phyloP scores from a whole-genome alignment of 2,113 vertebrate genomes.

The Dipodomys ordii region DNA sequence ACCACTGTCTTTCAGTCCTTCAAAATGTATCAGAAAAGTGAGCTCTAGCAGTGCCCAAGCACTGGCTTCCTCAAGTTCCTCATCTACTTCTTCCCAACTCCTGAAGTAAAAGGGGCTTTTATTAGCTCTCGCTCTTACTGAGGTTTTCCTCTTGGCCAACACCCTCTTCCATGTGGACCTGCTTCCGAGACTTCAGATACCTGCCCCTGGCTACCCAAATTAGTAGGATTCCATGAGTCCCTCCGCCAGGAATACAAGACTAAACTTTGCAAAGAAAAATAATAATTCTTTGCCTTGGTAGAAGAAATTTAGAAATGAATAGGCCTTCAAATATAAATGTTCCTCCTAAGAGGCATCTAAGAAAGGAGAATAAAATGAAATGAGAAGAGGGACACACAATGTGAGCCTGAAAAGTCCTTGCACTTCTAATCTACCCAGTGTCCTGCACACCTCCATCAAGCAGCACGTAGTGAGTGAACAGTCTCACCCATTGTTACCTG shows the following conservation, averaged over 20 bases:
- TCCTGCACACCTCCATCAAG: neutral
- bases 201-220: neutral
- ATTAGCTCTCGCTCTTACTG: rapidly evolving
- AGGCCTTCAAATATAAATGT: neutral
- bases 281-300: neutral
- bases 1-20: neutral
- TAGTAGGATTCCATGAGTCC: neutral
- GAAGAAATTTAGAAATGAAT: neutral
- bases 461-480: too few species aligned
- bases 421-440: neutral
- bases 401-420: neutral
- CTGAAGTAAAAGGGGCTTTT: neutral
- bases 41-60: neutral
- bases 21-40: neutral
- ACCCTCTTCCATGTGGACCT: neutral
- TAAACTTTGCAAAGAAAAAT: constrained; percentile 12
- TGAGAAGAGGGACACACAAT: neutral
- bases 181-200: neutral
- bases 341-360: neutral
- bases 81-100: neutral
- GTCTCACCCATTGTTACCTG: neutral
- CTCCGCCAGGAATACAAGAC: neutral
- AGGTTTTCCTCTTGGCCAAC: neutral
- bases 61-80: neutral
- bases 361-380: neutral